Percentiles rank a stretch among this genome's conserved stretches.
Evolutionary conservation across 1,140 invertebrate species (phyloP).

Genomic region (Bacillus rossius): DNA sequence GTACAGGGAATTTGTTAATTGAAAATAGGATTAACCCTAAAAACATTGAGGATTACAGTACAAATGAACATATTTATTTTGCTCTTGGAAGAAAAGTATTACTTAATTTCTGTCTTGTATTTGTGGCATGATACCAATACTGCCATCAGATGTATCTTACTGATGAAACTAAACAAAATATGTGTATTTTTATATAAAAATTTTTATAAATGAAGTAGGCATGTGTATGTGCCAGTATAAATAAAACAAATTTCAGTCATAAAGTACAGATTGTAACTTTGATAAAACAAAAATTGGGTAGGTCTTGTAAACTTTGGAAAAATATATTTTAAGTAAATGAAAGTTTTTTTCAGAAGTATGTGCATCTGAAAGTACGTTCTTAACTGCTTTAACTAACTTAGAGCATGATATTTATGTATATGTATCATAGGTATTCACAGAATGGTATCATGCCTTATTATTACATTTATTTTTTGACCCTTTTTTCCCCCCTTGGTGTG

Average conservation of each 20-base stretch:
- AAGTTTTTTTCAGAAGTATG: background rate
- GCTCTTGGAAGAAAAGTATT: too few relatives aligned
- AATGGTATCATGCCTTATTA: background rate
- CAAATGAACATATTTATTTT: too few relatives aligned
- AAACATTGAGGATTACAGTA: too few relatives aligned
- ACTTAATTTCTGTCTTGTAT: background rate
- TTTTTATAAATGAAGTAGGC: background rate
- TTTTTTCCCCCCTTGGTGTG: background rate
- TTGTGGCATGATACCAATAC: constrained; percentile 7
- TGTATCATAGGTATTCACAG: background rate
- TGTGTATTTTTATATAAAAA: background rate
- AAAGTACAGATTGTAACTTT: background rate
- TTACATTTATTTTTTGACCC: background rate
- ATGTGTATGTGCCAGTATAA: background rate
- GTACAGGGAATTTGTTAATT: too few relatives aligned
- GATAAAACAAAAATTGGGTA: background rate
- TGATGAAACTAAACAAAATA: constrained; percentile 3
- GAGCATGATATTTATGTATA: background rate
- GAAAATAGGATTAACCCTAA: too few relatives aligned
- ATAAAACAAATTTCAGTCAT: too few relatives aligned
- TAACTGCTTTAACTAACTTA: constrained; percentile 4
- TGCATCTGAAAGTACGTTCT: background rate
- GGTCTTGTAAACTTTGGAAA: background rate
- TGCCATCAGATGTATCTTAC: constrained; percentile 7
- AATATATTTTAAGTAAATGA: background rate